Evolutionary conservation across 2,888 invertebrate genomes (phyloP).

Genomic region (Tortrix viridana): DNA sequence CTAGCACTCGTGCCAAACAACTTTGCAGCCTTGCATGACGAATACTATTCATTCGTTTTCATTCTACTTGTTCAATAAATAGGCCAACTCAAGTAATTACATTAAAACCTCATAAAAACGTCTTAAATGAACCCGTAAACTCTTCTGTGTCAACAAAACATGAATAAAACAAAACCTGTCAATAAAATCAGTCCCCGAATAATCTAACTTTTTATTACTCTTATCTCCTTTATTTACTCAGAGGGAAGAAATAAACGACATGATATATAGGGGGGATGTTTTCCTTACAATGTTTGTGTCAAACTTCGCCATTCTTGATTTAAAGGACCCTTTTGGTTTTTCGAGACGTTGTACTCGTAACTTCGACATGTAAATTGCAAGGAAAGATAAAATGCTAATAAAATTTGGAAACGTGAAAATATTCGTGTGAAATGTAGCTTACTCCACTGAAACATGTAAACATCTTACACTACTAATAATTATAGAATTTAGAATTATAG

Average conservation of each 20-base stretch:
- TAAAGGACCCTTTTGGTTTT: slow-evolving; percentile 18
- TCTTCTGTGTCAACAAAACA: slow-evolving; percentile 4
- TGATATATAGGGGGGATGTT: slow-evolving; percentile 24
- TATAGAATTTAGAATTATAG: no score
- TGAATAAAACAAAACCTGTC: slow-evolving; percentile 38
- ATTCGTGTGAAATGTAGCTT: no score
- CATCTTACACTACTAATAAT: no score
- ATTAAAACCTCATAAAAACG: slow-evolving; percentile 6
- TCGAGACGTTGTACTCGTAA: neutral
- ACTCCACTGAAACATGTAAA: no score
- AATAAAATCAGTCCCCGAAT: slow-evolving; percentile 26
- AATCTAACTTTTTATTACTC: slow-evolving; percentile 30
- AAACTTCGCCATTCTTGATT: slow-evolving; percentile 24
- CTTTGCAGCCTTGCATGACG: no score
- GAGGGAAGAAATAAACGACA: slow-evolving; percentile 22
- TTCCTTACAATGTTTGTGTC: slow-evolving; percentile 28
- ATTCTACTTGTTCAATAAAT: no score
- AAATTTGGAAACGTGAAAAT: neutral
- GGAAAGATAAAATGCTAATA: neutral
- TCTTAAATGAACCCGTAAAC: neutral
- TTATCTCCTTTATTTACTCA: slow-evolving; percentile 30
- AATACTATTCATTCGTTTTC: no score
- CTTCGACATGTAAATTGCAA: slow-evolving; percentile 19
- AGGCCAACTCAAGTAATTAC: neutral
- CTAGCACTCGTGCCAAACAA: no score